Evolutionary conservation across 1,140 invertebrate species (phyloP).

Genomic region (Dendrolimus punctatus): DNA sequence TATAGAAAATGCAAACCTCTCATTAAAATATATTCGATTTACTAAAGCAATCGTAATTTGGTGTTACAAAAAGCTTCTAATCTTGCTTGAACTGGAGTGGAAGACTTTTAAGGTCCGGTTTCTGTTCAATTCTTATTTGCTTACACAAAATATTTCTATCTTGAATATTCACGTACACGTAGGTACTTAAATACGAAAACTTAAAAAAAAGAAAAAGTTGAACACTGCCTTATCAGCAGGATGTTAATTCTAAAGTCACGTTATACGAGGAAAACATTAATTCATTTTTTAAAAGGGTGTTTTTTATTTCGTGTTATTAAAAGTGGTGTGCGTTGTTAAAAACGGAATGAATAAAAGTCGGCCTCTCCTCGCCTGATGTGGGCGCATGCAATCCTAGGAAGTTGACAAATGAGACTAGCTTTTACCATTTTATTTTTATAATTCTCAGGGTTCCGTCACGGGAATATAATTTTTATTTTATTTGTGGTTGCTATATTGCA

Average conservation of each 20-base stretch:
- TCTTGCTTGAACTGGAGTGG: too few relatives aligned
- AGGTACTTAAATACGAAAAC: too few relatives aligned
- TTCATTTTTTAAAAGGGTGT: constrained; percentile 25
- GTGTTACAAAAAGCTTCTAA: too few relatives aligned
- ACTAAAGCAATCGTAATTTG: too few relatives aligned
- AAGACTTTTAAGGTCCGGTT: too few relatives aligned
- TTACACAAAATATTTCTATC: too few relatives aligned
- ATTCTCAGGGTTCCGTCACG: constrained; percentile 16
- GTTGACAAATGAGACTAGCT: constrained; percentile 47
- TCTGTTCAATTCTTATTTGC: too few relatives aligned
- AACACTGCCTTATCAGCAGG: background rate
- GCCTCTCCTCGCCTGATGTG: constrained; percentile 32
- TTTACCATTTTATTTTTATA: constrained; percentile 27
- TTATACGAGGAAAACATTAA: constrained; percentile 28
- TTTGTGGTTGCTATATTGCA: too few relatives aligned
- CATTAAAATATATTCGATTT: too few relatives aligned
- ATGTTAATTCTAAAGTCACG: background rate
- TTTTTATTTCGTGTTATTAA: constrained; percentile 42
- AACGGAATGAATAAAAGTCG: constrained; percentile 33
- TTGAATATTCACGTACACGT: too few relatives aligned
- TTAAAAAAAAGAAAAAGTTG: too few relatives aligned
- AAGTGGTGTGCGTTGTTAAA: constrained; percentile 28
- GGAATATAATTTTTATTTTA: constrained; percentile 9
- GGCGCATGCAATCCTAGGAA: constrained; percentile 26
- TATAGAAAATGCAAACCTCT: too few relatives aligned